Percentiles rank a stretch among this genome's conserved stretches.
These are phyloP conservation scores for Drosophila subpulchrella DNA, from an alignment of 1,140 invertebrate species.

Conservation along the genomic window DNA sequence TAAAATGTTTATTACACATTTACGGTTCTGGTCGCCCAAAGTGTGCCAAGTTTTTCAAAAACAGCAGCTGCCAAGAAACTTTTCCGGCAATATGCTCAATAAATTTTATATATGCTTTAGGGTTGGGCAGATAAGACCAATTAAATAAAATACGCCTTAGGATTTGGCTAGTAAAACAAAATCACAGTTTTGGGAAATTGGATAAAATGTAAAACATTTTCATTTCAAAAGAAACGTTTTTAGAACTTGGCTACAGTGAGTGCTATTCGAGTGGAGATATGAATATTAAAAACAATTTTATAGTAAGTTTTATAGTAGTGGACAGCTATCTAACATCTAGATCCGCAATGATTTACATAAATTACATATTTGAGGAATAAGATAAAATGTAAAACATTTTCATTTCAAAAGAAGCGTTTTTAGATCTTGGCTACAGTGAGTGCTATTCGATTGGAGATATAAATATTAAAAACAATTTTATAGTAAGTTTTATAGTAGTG, in stretches of 20 bases:
- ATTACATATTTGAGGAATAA: too few species aligned
- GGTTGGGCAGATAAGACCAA: conserved; percentile 18
- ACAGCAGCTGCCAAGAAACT: conserved; percentile 43
- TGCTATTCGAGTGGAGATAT: neutral
- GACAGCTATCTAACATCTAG: too few species aligned
- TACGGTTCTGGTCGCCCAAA: neutral
- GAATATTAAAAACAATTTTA: too few species aligned
- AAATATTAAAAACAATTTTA: too few species aligned
- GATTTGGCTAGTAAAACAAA: conserved; percentile 11
- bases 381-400: neutral
- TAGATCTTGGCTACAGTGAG: neutral
- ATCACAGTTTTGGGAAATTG: neutral
- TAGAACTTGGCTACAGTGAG: neutral
- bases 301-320: too few species aligned
- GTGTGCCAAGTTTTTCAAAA: conserved; percentile 21
- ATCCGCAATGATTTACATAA: too few species aligned
- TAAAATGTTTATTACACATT: conserved; percentile 38
- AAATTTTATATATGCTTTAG: conserved; percentile 27
- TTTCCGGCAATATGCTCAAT: conserved; percentile 27
- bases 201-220: neutral
- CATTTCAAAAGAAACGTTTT: neutral
- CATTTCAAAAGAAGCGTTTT: neutral
- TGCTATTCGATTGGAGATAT: neutral
- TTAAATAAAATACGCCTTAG: conserved; percentile 59
- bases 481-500: too few species aligned